phyloP scores from a whole-genome alignment of 2,113 vertebrate species.

The Brachypteracias leptosomus region DNA sequence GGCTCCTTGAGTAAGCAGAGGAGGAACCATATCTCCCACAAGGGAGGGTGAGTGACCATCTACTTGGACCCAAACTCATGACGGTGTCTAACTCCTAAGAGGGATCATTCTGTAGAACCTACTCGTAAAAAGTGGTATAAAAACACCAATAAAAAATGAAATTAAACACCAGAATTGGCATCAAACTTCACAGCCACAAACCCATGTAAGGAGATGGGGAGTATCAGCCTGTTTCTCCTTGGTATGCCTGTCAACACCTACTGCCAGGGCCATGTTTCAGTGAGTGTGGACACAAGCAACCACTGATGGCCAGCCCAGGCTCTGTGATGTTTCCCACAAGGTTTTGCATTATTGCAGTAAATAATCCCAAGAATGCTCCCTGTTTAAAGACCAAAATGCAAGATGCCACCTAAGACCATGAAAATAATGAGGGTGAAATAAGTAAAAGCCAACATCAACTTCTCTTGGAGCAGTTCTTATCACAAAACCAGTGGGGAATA shows the following conservation, averaged over 20 bases:
- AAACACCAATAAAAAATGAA: not conserved
- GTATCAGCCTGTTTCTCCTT: not conserved
- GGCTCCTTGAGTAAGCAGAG: not conserved
- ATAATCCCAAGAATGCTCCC: slow-evolving; percentile 28
- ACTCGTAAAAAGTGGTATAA: not conserved
- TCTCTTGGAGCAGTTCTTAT: slow-evolving; percentile 31
- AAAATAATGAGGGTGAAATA: slow-evolving; percentile 80
- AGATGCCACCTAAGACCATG: slow-evolving; percentile 19
- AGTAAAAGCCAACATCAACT: slow-evolving; percentile 56
- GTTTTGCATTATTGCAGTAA: slow-evolving; percentile 74
- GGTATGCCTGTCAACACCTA: not conserved
- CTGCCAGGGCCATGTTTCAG: not conserved
- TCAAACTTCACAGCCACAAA: not conserved
- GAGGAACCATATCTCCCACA: not conserved
- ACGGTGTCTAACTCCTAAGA: not conserved
- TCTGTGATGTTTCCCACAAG: slow-evolving; percentile 57
- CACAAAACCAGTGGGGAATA: slow-evolving; percentile 35
- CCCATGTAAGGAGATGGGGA: not conserved
- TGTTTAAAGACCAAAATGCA: slow-evolving; percentile 19
- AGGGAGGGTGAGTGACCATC: not conserved
- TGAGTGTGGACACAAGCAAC: not conserved
- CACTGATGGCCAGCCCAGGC: not conserved
- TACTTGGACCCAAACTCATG: not conserved
- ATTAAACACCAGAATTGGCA: not conserved
- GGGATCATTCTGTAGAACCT: not conserved